Percentiles rank a stretch among this genome's conserved stretches.
phyloP scores from a whole-genome alignment of 2,797 vertebrate genomes.

The Scarus forsteni region DNA sequence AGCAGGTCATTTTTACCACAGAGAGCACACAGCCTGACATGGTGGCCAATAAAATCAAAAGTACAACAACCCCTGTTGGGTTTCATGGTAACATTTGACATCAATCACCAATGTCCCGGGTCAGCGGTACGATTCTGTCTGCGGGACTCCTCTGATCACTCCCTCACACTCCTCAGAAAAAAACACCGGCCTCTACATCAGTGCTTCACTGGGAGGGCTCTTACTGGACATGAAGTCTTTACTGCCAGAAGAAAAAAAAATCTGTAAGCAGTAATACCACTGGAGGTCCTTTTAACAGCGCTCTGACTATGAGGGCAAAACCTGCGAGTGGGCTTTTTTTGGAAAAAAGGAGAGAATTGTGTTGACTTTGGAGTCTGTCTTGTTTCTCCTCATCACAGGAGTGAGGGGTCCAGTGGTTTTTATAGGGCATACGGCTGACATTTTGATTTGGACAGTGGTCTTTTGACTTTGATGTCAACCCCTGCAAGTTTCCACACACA shows the following conservation, averaged over 20 bases:
- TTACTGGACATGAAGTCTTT: slow-evolving; percentile 81
- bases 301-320: slow-evolving; percentile 76
- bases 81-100: slow-evolving; percentile 76
- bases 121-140: slow-evolving; percentile 74
- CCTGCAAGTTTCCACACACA: slow-evolving; percentile 77
- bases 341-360: slow-evolving; percentile 75
- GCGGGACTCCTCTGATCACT: slow-evolving; percentile 76
- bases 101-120: slow-evolving; percentile 77
- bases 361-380: slow-evolving; percentile 87
- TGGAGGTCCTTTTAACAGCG: slow-evolving; percentile 80
- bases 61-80: slow-evolving; percentile 76
- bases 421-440: slow-evolving; percentile 82
- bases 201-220: slow-evolving; percentile 78
- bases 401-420: slow-evolving; percentile 84
- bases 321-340: slow-evolving; percentile 64
- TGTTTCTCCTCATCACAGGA: slow-evolving; percentile 87
- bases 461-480: slow-evolving; percentile 84
- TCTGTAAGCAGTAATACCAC: slow-evolving; percentile 65
- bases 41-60: slow-evolving; percentile 83
- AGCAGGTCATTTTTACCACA: slow-evolving; percentile 58
- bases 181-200: slow-evolving; percentile 77
- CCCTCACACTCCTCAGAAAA: slow-evolving; percentile 71
- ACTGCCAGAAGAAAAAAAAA: slow-evolving; percentile 71
- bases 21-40: slow-evolving; percentile 67
- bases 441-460: slow-evolving; percentile 80